Evolutionary conservation across 1,140 invertebrate species (phyloP), one percentile per base, ranked within the genome.

Genomic region (Drosophila subpulchrella): DNA sequence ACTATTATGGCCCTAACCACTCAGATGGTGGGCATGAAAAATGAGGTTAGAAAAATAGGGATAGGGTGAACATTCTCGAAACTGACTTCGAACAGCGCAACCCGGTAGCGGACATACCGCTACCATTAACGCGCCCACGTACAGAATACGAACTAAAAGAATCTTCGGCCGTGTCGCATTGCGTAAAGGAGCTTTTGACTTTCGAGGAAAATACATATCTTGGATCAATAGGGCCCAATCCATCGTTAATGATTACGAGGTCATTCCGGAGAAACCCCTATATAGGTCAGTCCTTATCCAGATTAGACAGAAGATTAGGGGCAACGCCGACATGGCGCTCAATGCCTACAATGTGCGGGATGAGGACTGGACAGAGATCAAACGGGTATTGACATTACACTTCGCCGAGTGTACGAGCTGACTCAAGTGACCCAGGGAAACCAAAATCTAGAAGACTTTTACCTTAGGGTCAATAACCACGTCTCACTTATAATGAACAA

Each of bases 221-320:
- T 60, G 46, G 46, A 39, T 60, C 2, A 60, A 51, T 27, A 60
- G 34, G 32, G 59, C 48, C 0, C 59, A 62, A 10, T 42, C 39
- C 11, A 42, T 62, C 17, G 3, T 62, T 13, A 62, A 42, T 6
- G 39, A 53, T 1, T 46, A 46, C 11, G 30, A 44, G 4, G 12
- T 62, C 11, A 44, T 62, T 10, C n/a, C 0, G 6, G 17, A n/a
- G 7, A 54, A 34, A 11, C 60, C 38, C 7, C 2, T 61, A 8
- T 61, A 61, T 17, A 61, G 38, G 11, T 24, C 58, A 0, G 17
- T 32, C 0, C 10, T 46, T 0, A 3, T 44, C 0, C 39, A 62
- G 3, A 46, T 62, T 5, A 62, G 59, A 13, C 48, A 34, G 11
- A 53, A 62, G 6, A 62, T 62, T 15, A 53, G 48, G 15, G 48